Base-by-base conservation (phyloP, 1,140 invertebrate species). In the Oncopeltus fasciatus region DNA sequence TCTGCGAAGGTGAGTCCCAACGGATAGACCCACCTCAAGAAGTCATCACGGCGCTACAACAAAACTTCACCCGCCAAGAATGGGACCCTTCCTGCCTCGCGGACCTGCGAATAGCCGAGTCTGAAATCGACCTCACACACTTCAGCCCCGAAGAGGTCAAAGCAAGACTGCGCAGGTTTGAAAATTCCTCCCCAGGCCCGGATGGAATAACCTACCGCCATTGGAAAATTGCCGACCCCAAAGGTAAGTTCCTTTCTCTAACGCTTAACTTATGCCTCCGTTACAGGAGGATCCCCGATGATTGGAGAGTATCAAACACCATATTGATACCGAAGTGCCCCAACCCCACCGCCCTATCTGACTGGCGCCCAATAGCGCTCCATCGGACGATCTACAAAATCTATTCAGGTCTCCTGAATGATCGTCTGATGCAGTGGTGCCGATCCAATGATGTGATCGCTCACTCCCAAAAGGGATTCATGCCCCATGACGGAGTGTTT, bases 281-380 rank as follows among this genome's bases (percentile, higher is more conserved):
- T 5, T 28, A 63, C 16, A 11, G 28, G 3, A 38, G 29, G 2
- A 49, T 69, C 0, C 70, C 69, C 0, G 3, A 20, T 1, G 16
- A 44, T 0, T 71, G 69, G 68, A 70, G 69, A 24, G 9, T 5
- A 1, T 65, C 69, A 4, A 62, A 5, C 2, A 74, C 70, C 11
- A 65, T 74, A 0, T 65, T 74, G 0, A 59, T 73, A 8, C 66
- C 69, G 24, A 73, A 75, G 24, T 71, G 72, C n/a, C 68, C 69
- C 1, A 64, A 67, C 29, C 21, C 47, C 3, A 61, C 62, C 9
- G 64, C 70, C 31, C 51, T 69, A 0, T 31, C 33, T 2, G 74
- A 74, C 57, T 74, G 71, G 72, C 57, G 70, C 11, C 72, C 71
- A 0, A 68, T 74, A 0, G 64, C 71, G 0, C 66, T 74, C 18